phyloP scores from a whole-genome alignment of 2,888 invertebrate species.

The Caenorhabditis sp. region DNA sequence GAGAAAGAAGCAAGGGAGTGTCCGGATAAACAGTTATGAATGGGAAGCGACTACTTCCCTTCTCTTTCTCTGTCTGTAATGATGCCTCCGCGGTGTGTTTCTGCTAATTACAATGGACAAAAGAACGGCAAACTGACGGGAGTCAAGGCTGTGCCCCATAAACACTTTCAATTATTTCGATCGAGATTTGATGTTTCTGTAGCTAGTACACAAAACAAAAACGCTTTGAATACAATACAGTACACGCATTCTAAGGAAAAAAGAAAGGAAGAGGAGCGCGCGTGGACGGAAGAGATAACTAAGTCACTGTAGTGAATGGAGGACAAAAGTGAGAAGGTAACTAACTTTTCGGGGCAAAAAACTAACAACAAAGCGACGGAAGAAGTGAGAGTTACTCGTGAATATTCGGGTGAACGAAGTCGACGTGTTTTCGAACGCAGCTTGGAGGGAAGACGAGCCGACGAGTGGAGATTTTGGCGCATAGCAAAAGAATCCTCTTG shows the following conservation, averaged over 20 bases:
- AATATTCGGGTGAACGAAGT: slow-evolving; percentile 5
- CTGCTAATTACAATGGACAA: slow-evolving; percentile 42
- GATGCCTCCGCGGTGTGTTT: slow-evolving; percentile 5
- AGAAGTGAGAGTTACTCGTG: not conserved
- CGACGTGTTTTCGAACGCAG: slow-evolving; percentile 14
- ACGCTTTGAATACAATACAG: slow-evolving; percentile 14
- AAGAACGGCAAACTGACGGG: slow-evolving; percentile 6
- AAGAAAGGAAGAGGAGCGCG: not conserved
- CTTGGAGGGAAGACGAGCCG: slow-evolving; percentile 3
- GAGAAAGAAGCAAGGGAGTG: too few relatives aligned
- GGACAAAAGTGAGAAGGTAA: slow-evolving; percentile 11
- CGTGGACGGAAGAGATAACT: slow-evolving; percentile 10
- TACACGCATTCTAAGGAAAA: not conserved
- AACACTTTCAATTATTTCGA: slow-evolving; percentile 46
- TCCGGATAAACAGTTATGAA: slow-evolving; percentile 22
- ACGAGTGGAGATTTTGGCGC: slow-evolving; percentile 13
- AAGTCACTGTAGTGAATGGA: slow-evolving; percentile 25
- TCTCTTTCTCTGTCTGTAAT: slow-evolving; percentile 2
- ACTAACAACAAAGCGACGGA: not conserved
- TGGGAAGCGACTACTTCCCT: slow-evolving; percentile 7
- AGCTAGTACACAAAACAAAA: slow-evolving; percentile 1
- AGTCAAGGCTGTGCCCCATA: slow-evolving; percentile 34
- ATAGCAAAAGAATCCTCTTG: slow-evolving; percentile 43
- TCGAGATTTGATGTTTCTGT: slow-evolving; percentile 9
- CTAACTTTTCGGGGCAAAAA: slow-evolving; percentile 25